Evolutionary conservation across 2,888 invertebrate species (phyloP).

Genomic region (Drosophila borborema): DNA sequence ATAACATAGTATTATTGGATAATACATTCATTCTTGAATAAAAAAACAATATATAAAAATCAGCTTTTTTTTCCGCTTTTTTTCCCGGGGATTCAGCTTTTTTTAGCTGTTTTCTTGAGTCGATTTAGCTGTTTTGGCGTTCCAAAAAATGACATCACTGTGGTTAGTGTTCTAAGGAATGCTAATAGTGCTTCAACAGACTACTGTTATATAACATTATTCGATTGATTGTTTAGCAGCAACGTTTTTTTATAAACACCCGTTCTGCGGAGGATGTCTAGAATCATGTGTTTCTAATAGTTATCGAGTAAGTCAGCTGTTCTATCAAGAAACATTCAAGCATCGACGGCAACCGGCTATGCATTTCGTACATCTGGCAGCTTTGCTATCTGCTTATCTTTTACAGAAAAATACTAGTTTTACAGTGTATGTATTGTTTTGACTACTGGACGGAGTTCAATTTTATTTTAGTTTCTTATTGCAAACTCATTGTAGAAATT

Average conservation of each 20-base stretch:
- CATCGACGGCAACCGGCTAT: not conserved
- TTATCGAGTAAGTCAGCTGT: not conserved
- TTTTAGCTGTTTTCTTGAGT: too few relatives aligned
- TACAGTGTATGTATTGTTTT: constrained; percentile 7
- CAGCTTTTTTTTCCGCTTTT: too few relatives aligned
- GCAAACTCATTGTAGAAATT: constrained; percentile 5
- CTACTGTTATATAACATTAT: not conserved
- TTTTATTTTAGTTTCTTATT: not conserved
- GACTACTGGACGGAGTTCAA: not conserved
- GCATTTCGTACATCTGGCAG: constrained; percentile 9
- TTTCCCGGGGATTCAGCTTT: too few relatives aligned
- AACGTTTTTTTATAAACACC: not conserved
- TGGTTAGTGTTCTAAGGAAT: too few relatives aligned
- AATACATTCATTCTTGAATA: too few relatives aligned
- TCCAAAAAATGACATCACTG: too few relatives aligned
- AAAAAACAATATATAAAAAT: too few relatives aligned
- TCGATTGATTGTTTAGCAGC: not conserved
- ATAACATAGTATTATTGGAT: too few relatives aligned
- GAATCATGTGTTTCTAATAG: not conserved
- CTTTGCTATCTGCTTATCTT: not conserved
- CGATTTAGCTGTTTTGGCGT: too few relatives aligned
- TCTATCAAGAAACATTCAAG: not conserved
- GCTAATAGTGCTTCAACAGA: constrained; percentile 3
- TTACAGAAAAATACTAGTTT: constrained; percentile 13
- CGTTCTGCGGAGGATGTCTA: not conserved